These are phyloP conservation scores for Hoplias malabaricus DNA, from an alignment of 2,113 vertebrate species.

Conservation along the genomic window DNA sequence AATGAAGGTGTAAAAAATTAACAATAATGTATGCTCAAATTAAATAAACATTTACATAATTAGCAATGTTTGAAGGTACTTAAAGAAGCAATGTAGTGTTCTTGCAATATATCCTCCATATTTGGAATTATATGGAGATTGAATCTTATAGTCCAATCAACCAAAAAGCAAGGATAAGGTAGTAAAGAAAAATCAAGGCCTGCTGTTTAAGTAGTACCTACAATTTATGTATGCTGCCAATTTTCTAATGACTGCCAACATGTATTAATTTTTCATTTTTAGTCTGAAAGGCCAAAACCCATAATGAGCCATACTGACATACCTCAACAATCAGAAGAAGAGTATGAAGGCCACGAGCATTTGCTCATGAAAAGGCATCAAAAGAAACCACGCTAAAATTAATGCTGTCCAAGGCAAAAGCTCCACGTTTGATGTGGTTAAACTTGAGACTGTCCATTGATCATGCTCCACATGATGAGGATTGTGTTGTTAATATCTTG, in stretches of 20 bases:
- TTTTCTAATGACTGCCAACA: not conserved
- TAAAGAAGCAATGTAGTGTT: no score
- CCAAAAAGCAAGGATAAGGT: not conserved
- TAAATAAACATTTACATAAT: no score
- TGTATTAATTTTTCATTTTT: not conserved
- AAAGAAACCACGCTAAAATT: not conserved
- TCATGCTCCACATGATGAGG: not conserved
- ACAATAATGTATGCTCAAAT: no score
- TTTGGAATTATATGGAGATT: no score
- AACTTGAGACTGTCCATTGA: not conserved
- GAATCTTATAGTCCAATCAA: no score
- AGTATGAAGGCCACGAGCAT: not conserved
- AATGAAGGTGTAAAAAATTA: no score
- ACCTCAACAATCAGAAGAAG: not conserved
- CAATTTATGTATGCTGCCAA: not conserved
- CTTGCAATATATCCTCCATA: no score
- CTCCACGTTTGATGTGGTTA: not conserved
- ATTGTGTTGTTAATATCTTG: not conserved
- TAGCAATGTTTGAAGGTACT: no score
- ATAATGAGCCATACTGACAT: not conserved
- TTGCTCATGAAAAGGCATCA: not conserved
- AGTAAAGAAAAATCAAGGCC: not conserved
- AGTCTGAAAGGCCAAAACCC: not conserved
- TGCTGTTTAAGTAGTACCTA: not conserved
- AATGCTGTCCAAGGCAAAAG: not conserved